Percentiles rank a stretch among this genome's conserved stretches.
phyloP scores from a whole-genome alignment of 2,113 vertebrate genomes.

The Zeus faber region DNA sequence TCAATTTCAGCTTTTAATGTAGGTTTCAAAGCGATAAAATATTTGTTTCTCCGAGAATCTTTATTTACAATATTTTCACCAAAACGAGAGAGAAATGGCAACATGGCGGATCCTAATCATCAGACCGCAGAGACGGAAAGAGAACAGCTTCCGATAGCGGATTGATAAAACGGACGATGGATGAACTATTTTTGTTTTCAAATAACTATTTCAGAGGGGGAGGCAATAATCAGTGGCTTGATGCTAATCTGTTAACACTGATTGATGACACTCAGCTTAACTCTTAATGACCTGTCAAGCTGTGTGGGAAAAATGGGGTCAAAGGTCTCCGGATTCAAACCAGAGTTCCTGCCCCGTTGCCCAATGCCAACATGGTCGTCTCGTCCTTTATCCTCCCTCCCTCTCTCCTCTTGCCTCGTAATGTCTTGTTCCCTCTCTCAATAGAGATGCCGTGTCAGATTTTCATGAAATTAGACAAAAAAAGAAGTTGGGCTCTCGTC shows the following conservation, averaged over 20 bases:
- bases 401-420: not conserved
- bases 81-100: no score
- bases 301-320: conserved; percentile 72
- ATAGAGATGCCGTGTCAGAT: no score
- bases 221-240: conserved; percentile 51
- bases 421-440: conserved; percentile 16
- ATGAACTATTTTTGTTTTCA: conserved; percentile 50
- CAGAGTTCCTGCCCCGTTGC: conserved; percentile 52
- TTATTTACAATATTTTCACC: no score
- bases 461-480: no score
- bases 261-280: conserved; percentile 62
- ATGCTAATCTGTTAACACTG: conserved; percentile 62
- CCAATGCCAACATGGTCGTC: conserved; percentile 54
- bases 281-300: conserved; percentile 73
- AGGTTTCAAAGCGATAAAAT: no score
- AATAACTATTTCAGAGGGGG: conserved; percentile 36
- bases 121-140: no score
- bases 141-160: conserved; percentile 22
- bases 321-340: conserved; percentile 66
- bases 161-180: conserved; percentile 39
- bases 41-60: no score
- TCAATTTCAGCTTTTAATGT: no score
- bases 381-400: conserved; percentile 21
- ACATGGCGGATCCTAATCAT: no score
- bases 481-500: conserved; percentile 40